Evolutionary conservation across 1,140 invertebrate genomes (phyloP).

Genomic region (Thalassaphorura encarpata): DNA sequence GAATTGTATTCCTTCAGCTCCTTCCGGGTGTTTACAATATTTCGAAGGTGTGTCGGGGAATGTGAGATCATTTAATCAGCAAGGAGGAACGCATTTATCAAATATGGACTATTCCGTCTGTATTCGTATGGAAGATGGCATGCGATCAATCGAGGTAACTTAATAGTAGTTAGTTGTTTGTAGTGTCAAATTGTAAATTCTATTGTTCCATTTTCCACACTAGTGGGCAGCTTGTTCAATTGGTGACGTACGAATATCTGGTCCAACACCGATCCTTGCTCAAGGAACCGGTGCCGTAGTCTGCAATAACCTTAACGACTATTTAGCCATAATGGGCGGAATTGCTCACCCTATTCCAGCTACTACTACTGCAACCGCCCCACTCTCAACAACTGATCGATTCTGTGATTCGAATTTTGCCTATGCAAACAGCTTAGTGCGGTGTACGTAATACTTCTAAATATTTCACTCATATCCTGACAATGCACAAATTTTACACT

Average conservation of each 20-base stretch:
- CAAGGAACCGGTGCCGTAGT: background rate
- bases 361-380: background rate
- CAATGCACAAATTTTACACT: too few species aligned
- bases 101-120: constrained; percentile 28
- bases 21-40: constrained; percentile 32
- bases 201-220: background rate
- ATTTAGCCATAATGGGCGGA: background rate
- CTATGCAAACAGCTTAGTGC: background rate
- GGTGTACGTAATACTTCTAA: background rate
- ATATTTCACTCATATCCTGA: too few species aligned
- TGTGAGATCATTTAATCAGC: constrained; percentile 28
- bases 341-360: background rate
- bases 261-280: background rate
- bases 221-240: constrained; percentile 27
- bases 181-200: background rate
- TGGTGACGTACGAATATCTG: constrained; percentile 10
- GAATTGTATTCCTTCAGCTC: constrained; percentile 14
- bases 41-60: constrained; percentile 28
- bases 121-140: constrained; percentile 30
- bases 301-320: background rate
- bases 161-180: background rate
- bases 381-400: constrained; percentile 11
- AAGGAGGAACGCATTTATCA: constrained; percentile 22
- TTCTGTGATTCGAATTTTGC: constrained; percentile 24
- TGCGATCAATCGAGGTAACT: constrained; percentile 30